A percentile compares a stretch with the other conserved stretches of the same genome.
Conservation (phyloP, 2,797 vertebrate species). For the Pseudomugil tenellus region DNA sequence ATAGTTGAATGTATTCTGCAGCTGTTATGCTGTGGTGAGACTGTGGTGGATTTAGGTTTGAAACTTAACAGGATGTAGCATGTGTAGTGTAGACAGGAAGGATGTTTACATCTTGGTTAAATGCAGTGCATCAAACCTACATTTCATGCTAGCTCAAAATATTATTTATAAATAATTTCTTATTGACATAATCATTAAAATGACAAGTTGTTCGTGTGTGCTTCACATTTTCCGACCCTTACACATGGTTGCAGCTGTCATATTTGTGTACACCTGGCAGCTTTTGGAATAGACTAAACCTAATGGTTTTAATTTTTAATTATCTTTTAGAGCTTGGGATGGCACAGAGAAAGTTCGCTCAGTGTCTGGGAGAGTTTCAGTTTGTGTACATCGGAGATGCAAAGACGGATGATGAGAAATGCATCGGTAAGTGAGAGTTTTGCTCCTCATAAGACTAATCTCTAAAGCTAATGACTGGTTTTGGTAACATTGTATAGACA, state of each 20-base stretch:
- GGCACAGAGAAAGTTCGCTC: constrained; percentile 95
- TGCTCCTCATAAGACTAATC: not conserved
- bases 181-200: not conserved
- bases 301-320: not conserved
- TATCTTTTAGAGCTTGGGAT: constrained; percentile 87
- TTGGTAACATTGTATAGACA: constrained; percentile 21
- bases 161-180: not conserved
- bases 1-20: not conserved
- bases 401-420: constrained; percentile 95
- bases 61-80: constrained; percentile 58
- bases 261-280: not conserved
- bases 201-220: not conserved
- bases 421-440: constrained; percentile 87
- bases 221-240: not conserved
- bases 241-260: not conserved
- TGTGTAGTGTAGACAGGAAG: constrained; percentile 62
- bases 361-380: constrained; percentile 93
- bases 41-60: not conserved
- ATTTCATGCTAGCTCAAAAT: constrained; percentile 5
- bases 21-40: constrained; percentile 5
- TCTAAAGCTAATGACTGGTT: constrained; percentile 37
- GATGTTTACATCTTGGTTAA: constrained; percentile 70
- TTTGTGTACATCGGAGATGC: constrained; percentile 98
- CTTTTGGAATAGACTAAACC: not conserved
- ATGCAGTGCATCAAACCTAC: constrained; percentile 6